A percentile compares a stretch with the other conserved stretches of the same genome.
Conservation (phyloP, 2,888 invertebrate species). For the Dryobotodes eremita region DNA sequence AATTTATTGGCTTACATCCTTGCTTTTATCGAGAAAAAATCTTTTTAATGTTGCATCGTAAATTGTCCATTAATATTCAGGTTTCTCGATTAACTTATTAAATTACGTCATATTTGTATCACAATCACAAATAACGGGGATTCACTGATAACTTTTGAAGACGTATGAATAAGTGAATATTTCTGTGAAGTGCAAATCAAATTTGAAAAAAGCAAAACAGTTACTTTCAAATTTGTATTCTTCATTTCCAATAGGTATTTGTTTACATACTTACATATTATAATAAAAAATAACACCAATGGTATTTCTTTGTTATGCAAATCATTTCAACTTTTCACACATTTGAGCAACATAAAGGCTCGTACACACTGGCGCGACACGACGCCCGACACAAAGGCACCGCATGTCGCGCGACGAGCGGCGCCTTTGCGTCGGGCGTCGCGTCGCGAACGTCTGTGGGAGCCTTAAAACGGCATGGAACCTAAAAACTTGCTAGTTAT, state of each 20-base stretch:
- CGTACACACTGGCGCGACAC: too few relatives aligned
- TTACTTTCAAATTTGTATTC: constrained; percentile 12
- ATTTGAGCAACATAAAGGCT: constrained; percentile 2
- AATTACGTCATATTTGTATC: background rate
- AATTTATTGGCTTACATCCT: background rate
- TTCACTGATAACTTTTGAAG: background rate
- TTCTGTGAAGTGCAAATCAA: background rate
- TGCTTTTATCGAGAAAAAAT: background rate
- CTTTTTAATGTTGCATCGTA: background rate
- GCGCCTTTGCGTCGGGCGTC: too few relatives aligned
- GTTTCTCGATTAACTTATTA: background rate
- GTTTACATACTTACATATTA: background rate
- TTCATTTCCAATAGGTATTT: constrained; percentile 12
- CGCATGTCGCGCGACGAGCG: too few relatives aligned
- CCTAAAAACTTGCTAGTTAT: background rate
- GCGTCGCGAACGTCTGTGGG: too few relatives aligned
- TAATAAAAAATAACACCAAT: constrained; percentile 24
- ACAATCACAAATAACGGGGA: constrained; percentile 4
- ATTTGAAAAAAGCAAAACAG: constrained; percentile 1
- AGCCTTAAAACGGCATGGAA: constrained; percentile 19
- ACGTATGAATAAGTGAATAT: background rate
- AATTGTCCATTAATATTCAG: background rate
- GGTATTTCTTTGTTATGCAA: constrained; percentile 44
- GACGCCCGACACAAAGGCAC: too few relatives aligned
- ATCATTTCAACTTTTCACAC: constrained; percentile 34